Evolutionary conservation across 2,113 vertebrate species (phyloP), one percentile per base, ranked within the genome.

Genomic region (Paradoxurus hermaphroditus): DNA sequence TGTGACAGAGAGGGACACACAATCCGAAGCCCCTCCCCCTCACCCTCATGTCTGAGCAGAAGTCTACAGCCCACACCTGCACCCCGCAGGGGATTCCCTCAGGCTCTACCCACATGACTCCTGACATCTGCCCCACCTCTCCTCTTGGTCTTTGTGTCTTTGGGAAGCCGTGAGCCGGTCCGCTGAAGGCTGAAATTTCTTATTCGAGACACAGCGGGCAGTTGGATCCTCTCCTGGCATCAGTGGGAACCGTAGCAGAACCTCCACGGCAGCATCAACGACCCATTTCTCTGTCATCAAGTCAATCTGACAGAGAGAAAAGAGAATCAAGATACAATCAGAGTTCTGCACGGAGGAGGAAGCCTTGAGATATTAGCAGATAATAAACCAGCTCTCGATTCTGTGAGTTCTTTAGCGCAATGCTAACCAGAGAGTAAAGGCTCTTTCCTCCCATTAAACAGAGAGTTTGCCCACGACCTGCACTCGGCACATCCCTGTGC

Each of bases 211-310:
- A 49, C 86, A 87, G 44, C 4, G 16, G 34, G 81, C 36, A 13
- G 4, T 3, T 0, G 59, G 81, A 10, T 96, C 78, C 39, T 95
- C 86, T 25, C 81, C 95, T 1, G 75, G 68, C 79, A 7, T n/a
- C 77, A 79, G 44, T 16, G 93, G 93, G n/a, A 93, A 86, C 39
- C 82, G 29, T 3, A 96, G 82, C 36, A 97, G 31, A 27, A 83
- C 95, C 13, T 95, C 93, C 51, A 95, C 82, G 0, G 86, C 15
- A 1, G 93, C 86, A 29, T 34, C 25, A 1, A 97, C 90, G 5
- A 84, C 16, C 86, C 95, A 96, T 10, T 79, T 84, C 62, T 96
- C 97, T 2, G 51, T 91, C 82, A 96, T 56, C 27, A 49, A 10
- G 19, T 96, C 39, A 5, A 95, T 63, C 93, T 97, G 83, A 46